These are phyloP conservation scores for Drosophila aldrichi DNA, from an alignment of 2,888 invertebrate species.

Conservation along the genomic window DNA sequence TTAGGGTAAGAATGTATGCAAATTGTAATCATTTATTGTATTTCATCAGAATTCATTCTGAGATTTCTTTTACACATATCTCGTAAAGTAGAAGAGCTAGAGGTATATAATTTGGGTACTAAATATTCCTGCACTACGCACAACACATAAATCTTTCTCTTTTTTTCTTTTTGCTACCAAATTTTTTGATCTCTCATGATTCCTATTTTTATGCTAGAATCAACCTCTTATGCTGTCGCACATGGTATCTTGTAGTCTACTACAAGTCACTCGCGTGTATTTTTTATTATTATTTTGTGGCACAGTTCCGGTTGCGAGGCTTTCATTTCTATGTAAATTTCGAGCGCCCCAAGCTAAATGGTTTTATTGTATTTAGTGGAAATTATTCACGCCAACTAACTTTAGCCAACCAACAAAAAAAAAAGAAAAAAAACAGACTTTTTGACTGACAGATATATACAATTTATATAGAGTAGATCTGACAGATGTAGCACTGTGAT, in stretches of 20 bases:
- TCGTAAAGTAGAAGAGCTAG: not conserved
- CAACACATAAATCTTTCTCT: no score
- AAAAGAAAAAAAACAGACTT: not conserved
- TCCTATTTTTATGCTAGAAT: not conserved
- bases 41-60: not conserved
- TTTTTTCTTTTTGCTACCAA: no score
- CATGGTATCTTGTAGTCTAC: not conserved
- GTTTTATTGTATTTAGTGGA: slow-evolving; percentile 77
- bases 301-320: slow-evolving; percentile 73
- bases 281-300: slow-evolving; percentile 49
- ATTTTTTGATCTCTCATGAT: not conserved
- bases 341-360: slow-evolving; percentile 68
- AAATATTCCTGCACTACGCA: no score
- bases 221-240: not conserved
- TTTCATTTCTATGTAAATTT: slow-evolving; percentile 81
- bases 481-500: slow-evolving; percentile 17
- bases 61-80: not conserved
- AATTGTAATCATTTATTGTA: not conserved
- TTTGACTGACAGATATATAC: slow-evolving; percentile 16
- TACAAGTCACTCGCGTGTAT: not conserved
- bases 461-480: slow-evolving; percentile 6
- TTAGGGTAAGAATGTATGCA: not conserved
- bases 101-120: no score
- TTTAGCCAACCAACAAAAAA: slow-evolving; percentile 19
- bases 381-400: slow-evolving; percentile 79